Evolutionary conservation across 1,140 invertebrate species (phyloP).

Genomic region (Aphis gossypii): DNA sequence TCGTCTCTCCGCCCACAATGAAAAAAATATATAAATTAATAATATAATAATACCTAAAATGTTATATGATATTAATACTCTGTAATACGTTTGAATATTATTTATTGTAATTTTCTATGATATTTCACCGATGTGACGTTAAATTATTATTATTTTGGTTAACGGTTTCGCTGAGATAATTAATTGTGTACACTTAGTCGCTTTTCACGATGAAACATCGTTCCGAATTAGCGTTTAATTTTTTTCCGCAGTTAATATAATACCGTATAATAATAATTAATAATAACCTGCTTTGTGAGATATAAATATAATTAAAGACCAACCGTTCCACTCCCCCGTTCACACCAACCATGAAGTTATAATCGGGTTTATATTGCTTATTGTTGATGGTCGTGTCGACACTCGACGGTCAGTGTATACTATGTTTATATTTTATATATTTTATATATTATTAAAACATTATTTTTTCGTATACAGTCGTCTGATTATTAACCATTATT

Average conservation of each 20-base stretch:
- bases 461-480: background rate
- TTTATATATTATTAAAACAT: background rate
- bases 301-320: background rate
- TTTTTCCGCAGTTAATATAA: background rate
- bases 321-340: background rate
- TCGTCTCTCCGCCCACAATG: background rate
- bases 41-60: background rate
- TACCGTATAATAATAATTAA: conserved; percentile 9
- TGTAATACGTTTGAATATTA: background rate
- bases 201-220: background rate
- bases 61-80: background rate
- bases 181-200: background rate
- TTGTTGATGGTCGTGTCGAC: background rate
- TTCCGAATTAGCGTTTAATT: background rate
- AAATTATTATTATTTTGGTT: background rate
- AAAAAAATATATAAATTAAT: background rate
- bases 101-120: background rate
- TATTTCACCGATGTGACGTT: background rate
- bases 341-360: background rate
- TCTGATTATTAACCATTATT: background rate
- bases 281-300: background rate
- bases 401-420: background rate
- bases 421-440: background rate
- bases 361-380: conserved; percentile 22
- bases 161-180: background rate